Evolutionary conservation across 2,888 invertebrate species (phyloP), one percentile per base, ranked within the genome.

Genomic region (Tholera decimalis): DNA sequence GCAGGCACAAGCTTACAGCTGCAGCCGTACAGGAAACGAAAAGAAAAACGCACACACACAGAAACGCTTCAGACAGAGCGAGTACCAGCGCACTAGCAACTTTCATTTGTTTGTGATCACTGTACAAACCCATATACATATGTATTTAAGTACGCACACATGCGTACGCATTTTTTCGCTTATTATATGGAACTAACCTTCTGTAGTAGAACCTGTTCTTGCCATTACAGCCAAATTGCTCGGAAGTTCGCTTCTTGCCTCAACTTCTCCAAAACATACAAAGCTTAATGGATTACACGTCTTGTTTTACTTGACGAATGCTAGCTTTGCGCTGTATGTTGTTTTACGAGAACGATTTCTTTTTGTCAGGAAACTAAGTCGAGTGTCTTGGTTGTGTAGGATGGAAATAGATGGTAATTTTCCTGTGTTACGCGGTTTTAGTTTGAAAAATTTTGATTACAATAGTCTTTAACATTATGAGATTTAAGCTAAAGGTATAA

Each of bases 241-340:
- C 73, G 77, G 80, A 83, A 85, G 79, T 82, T 83, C 66, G 59
- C 66, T 62, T 73, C 79, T 78, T 72, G 70, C 58, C 54, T 43
- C 74, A 83, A 80, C 77, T 81, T 78, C 79, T 56, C 73, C 66
- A 73, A 78, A 80, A 78, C 82, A 79, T 68, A 83, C 77, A 80
- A 71, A 81, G 82, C 83, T 81, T 85, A 85, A 85, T 85, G 85
- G 80, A 85, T 85, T 83, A 85, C 82, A 84, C 60, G 77, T 79
- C 79, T 78, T 80, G 79, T 76, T 77, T 75, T 63, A 68, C 73
- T 77, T 74, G 82, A 79, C 73, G 73, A 80, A 77, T 77, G 70
- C 80, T 77, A 58, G 70, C 73, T 80, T 83, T 74, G 63, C 70
- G 44, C 26, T 62, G 68, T 44, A 67, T 70, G 73, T 73, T 65